A percentile compares a stretch with the other conserved stretches of the same genome.
Evolutionary conservation across 2,797 vertebrate species (phyloP).

Genomic region (Argya squamiceps): DNA sequence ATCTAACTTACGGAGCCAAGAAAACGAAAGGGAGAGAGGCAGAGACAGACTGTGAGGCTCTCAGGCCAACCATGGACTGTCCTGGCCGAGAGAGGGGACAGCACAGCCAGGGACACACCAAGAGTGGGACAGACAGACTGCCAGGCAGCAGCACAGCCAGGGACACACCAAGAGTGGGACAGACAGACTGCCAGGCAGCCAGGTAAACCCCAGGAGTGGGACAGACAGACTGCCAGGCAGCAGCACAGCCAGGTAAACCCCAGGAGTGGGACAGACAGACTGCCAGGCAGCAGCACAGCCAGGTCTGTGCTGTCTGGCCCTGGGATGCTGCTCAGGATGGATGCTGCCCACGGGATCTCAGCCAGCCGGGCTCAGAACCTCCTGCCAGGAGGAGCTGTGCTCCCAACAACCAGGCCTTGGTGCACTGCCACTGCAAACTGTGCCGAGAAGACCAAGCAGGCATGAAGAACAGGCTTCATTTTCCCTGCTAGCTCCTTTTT

Average conservation of each 20-base stretch:
- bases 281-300: neutral
- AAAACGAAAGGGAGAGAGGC: neutral
- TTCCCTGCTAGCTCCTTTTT: neutral
- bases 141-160: neutral
- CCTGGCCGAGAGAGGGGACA: neutral
- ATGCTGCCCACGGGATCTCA: neutral
- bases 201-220: neutral
- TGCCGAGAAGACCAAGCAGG: neutral
- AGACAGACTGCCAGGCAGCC: neutral
- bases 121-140: neutral
- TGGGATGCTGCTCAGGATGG: neutral
- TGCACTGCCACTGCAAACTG: neutral
- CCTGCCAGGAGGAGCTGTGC: neutral
- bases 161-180: neutral
- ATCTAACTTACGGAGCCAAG: constrained; percentile 3
- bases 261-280: neutral
- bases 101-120: neutral
- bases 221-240: neutral
- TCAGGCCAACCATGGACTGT: neutral
- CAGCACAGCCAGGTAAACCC: neutral
- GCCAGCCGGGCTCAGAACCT: neutral
- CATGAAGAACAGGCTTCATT: rapidly evolving
- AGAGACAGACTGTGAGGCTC: constrained; percentile 10
- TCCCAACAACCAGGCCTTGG: neutral
- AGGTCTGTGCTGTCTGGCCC: neutral